Evolutionary conservation across 2,797 vertebrate species (phyloP), one percentile per base, ranked within the genome.

Genomic region (Argya squamiceps): DNA sequence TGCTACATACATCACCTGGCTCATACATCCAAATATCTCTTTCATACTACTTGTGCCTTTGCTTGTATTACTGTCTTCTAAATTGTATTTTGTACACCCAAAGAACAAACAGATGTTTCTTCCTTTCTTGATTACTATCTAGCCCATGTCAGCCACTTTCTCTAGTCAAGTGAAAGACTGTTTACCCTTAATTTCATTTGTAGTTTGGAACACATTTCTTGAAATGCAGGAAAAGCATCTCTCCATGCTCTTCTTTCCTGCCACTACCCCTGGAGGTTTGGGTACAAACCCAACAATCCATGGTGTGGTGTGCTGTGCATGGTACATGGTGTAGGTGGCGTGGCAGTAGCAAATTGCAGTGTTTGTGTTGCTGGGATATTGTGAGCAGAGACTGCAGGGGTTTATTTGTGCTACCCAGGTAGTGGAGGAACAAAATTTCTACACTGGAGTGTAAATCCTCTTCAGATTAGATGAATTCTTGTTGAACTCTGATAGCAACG

Each of bases 221-320:
- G 1, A 79, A 82, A 58, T 50, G n/a, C 4, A 76, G 23, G 41
- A 68, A 82, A 44, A 76, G 3, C 12, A 17, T 14, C 3, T 84
- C 15, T 55, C 16, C 5, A 1, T 17, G 21, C 3, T 44, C 21
- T 70, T 30, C n/a, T 53, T 74, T 85, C 11, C 30, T 46, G 46
- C 12, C 43, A 29, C 37, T 37, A 37, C 24, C 2, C 0, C 15
- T 23, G 46, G 20, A 64, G 34, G 19, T 55, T 58, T 41, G 17
- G 34, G 21, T 49, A 21, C 23, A 60, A 27, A 21, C 12, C 23
- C 34, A 39, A 21, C 43, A 67, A 11, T 23, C 16, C 26, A 21
- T 7, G 3, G 9, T 62, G 12, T 34, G 10, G 13, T 8, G n/a
- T 3, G 1, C 4, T 30, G 20, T 58, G 22, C 3, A 3, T 12